These are phyloP conservation scores for Nerophis lumbriciformis DNA, from an alignment of 2,113 vertebrate genomes.

Conservation along the genomic window DNA sequence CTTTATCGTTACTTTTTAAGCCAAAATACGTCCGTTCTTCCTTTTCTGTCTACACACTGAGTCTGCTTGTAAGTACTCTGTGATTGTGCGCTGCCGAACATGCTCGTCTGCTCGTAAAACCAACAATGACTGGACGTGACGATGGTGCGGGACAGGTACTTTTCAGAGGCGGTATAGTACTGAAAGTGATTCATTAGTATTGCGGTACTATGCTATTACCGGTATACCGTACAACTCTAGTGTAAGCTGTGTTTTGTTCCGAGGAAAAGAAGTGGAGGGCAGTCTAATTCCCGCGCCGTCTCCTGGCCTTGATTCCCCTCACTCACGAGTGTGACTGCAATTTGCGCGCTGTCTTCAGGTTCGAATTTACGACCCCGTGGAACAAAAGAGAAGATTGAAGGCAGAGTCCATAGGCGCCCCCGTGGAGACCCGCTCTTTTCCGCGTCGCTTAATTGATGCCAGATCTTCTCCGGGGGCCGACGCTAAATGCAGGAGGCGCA, in stretches of 20 bases:
- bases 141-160: too few relatives aligned
- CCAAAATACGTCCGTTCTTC: too few relatives aligned
- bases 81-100: too few relatives aligned
- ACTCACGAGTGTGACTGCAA: constrained; percentile 67
- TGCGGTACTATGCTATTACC: constrained; percentile 10
- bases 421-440: constrained; percentile 53
- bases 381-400: constrained; percentile 70
- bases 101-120: too few relatives aligned
- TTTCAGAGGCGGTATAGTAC: too few relatives aligned
- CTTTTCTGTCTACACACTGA: too few relatives aligned
- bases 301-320: constrained; percentile 54
- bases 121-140: too few relatives aligned
- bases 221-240: background rate
- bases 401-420: constrained; percentile 55
- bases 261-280: constrained; percentile 37
- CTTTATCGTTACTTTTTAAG: too few relatives aligned
- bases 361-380: constrained; percentile 62
- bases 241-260: constrained; percentile 22
- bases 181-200: too few relatives aligned
- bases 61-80: too few relatives aligned
- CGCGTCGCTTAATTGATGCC: constrained; percentile 68
- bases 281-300: constrained; percentile 46
- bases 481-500: constrained; percentile 52
- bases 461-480: constrained; percentile 61
- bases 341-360: constrained; percentile 70